phyloP scores from a whole-genome alignment of 2,888 invertebrate genomes.

The Macaria notata region DNA sequence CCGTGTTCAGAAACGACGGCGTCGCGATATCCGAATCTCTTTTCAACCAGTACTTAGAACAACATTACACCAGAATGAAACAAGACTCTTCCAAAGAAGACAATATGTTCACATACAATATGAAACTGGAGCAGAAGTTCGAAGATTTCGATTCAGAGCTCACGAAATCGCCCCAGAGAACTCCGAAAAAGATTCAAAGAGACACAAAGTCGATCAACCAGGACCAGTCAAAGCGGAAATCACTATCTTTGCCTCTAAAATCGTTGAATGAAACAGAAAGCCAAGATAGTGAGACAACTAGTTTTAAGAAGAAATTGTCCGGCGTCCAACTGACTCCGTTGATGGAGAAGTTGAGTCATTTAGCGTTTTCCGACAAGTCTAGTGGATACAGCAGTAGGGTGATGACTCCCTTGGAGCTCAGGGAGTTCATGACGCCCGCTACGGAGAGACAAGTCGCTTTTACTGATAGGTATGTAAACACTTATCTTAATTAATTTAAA shows the following conservation, averaged over 20 bases:
- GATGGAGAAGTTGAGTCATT: conserved; percentile 90
- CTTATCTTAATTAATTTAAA: too few species aligned
- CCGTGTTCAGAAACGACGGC: conserved; percentile 88
- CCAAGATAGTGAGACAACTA: conserved; percentile 52
- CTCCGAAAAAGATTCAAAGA: conserved; percentile 67
- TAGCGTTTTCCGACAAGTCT: conserved; percentile 86
- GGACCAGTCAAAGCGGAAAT: conserved; percentile 76
- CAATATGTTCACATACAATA: conserved; percentile 68
- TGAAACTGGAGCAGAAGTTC: conserved; percentile 66
- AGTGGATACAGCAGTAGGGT: conserved; percentile 87
- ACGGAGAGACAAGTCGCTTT: conserved; percentile 66
- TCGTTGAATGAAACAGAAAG: conserved; percentile 79
- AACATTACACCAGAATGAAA: conserved; percentile 83
- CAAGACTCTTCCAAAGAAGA: conserved; percentile 68
- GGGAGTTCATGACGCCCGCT: conserved; percentile 69
- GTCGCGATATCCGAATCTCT: conserved; percentile 87
- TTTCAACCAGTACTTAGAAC: conserved; percentile 86
- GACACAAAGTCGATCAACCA: conserved; percentile 54
- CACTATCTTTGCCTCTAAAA: conserved; percentile 88
- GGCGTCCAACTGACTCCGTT: conserved; percentile 90
- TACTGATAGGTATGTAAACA: conserved; percentile 53
- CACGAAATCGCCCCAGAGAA: conserved; percentile 66
- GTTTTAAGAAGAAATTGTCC: conserved; percentile 79
- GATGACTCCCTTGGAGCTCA: conserved; percentile 82
- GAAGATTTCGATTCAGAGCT: conserved; percentile 77